Conservation (phyloP, 2,113 vertebrate species). For the Catharus fuscescens region DNA sequence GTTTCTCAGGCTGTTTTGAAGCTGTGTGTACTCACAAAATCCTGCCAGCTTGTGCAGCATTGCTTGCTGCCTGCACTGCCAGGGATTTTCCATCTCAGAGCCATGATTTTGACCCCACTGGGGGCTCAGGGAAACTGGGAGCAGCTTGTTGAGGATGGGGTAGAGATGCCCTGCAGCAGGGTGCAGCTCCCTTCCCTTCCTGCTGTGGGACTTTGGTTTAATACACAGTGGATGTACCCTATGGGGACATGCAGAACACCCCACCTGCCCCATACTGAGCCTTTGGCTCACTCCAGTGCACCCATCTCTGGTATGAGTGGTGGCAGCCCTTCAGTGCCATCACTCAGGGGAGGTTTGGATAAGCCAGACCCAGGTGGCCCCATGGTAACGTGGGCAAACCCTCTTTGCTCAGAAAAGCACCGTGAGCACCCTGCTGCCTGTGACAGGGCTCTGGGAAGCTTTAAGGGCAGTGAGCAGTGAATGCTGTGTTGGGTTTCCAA, state of each 20-base stretch:
- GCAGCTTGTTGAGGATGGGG: not conserved
- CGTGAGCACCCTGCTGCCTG: not conserved
- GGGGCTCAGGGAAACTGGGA: not conserved
- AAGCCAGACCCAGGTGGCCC: not conserved
- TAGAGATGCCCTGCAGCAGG: not conserved
- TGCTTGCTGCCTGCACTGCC: rapidly evolving
- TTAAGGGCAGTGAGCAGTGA: not conserved
- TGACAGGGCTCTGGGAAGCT: constrained; percentile 4
- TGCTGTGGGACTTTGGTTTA: not conserved
- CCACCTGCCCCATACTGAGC: not conserved
- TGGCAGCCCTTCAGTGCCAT: not conserved
- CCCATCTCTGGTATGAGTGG: not conserved
- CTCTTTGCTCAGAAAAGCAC: not conserved
- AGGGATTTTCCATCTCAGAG: not conserved
- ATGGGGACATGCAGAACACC: not conserved
- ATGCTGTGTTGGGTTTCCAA: constrained; percentile 23
- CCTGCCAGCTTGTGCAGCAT: rapidly evolving
- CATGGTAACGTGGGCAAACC: rapidly evolving
- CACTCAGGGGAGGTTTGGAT: not conserved
- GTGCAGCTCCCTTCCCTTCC: not conserved
- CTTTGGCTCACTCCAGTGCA: not conserved
- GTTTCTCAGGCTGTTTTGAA: not conserved
- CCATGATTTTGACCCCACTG: not conserved
- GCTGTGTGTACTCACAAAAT: not conserved
- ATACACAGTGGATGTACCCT: rapidly evolving